Percentiles rank a stretch among this genome's conserved stretches.
phyloP scores from a whole-genome alignment of 2,888 invertebrate species.

The Mimumesa dahlbomi region DNA sequence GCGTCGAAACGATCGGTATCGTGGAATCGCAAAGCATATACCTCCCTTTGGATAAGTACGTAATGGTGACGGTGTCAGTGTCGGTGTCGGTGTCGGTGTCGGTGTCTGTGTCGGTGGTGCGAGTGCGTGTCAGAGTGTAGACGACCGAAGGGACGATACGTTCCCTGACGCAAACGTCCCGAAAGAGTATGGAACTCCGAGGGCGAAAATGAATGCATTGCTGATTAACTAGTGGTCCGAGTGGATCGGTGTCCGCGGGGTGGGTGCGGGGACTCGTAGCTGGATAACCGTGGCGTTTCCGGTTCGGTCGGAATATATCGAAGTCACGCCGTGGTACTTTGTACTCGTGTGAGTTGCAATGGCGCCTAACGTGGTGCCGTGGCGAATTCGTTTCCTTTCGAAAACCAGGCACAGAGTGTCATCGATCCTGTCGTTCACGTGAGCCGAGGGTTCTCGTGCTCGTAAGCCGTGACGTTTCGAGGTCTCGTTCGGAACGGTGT shows the following conservation, averaged over 20 bases:
- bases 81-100: too few relatives aligned
- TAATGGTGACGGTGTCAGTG: too few relatives aligned
- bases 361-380: slow-evolving; percentile 66
- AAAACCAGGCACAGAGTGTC: slow-evolving; percentile 29
- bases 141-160: too few relatives aligned
- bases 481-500: background rate
- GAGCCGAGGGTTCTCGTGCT: slow-evolving; percentile 24
- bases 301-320: background rate
- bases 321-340: slow-evolving; percentile 10
- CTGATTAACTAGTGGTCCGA: too few relatives aligned
- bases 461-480: background rate
- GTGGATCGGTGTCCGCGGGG: background rate
- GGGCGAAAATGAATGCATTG: too few relatives aligned
- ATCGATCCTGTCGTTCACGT: slow-evolving; percentile 40
- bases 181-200: too few relatives aligned
- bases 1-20: too few relatives aligned
- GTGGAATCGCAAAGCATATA: too few relatives aligned
- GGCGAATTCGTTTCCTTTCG: slow-evolving; percentile 25
- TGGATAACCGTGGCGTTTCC: background rate
- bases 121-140: too few relatives aligned
- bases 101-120: too few relatives aligned
- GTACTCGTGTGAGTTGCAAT: slow-evolving; percentile 67
- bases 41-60: too few relatives aligned
- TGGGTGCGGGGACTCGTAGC: background rate
- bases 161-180: too few relatives aligned